Evolutionary conservation across 2,113 vertebrate genomes (phyloP).

Genomic region (Hippoglossus stenolepis): DNA sequence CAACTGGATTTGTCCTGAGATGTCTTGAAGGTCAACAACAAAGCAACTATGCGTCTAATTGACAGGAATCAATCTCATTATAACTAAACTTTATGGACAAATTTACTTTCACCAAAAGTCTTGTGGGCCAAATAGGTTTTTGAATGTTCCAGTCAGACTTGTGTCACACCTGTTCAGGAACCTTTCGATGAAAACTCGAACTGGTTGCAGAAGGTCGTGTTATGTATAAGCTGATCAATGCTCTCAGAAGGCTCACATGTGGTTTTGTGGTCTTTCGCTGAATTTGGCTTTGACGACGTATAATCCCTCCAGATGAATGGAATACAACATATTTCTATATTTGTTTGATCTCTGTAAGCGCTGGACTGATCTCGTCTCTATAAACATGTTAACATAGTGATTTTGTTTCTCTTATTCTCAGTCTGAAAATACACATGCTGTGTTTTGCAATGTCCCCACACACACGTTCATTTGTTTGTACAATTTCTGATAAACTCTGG

Average conservation of each 20-base stretch:
- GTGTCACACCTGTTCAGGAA: background rate
- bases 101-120: too few species aligned
- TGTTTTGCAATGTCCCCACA: background rate
- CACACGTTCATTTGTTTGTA: background rate
- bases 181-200: background rate
- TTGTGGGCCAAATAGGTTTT: too few species aligned
- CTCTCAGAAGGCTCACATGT: constrained; percentile 18
- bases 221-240: constrained; percentile 38
- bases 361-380: background rate
- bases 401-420: constrained; percentile 9
- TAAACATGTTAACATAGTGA: background rate
- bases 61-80: too few species aligned
- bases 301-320: constrained; percentile 72
- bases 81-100: too few species aligned
- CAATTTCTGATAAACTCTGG: too few species aligned
- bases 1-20: too few species aligned
- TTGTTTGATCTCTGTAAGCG: constrained; percentile 43
- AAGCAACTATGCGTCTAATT: too few species aligned
- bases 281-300: constrained; percentile 47
- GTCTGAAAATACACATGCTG: background rate
- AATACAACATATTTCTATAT: constrained; percentile 53
- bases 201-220: background rate
- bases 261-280: constrained; percentile 32
- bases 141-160: background rate
- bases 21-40: too few species aligned